Percentiles rank a stretch among this genome's conserved stretches.
phyloP scores from a whole-genome alignment of 1,140 invertebrate genomes.

The Pseudachorutes palmiensis region DNA sequence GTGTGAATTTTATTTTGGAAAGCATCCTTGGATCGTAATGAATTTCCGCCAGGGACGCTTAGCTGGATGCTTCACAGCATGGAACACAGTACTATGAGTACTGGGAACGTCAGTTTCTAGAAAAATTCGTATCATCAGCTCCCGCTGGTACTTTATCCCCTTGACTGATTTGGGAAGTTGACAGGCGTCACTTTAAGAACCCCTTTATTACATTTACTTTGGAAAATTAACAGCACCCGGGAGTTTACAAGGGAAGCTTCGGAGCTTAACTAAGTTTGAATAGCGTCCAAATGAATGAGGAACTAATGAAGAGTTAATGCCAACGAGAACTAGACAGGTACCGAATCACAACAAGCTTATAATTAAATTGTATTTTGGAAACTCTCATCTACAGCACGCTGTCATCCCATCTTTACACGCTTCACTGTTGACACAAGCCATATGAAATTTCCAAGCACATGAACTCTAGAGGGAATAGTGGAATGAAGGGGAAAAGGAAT shows the following conservation, averaged over 20 bases:
- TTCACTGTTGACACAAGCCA: too few relatives aligned
- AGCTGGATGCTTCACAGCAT: neutral
- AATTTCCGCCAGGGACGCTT: neutral
- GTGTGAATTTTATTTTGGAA: too few relatives aligned
- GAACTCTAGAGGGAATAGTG: too few relatives aligned
- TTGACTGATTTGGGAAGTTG: neutral
- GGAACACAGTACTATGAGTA: too few relatives aligned
- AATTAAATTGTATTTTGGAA: conserved; percentile 8
- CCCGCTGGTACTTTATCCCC: neutral
- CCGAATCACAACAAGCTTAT: neutral
- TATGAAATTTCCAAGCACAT: too few relatives aligned
- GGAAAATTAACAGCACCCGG: neutral
- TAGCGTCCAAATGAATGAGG: neutral
- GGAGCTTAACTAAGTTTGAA: neutral
- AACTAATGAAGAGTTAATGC: neutral
- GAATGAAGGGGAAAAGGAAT: too few relatives aligned
- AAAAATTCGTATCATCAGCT: neutral
- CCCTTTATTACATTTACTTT: neutral
- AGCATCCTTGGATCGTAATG: too few relatives aligned
- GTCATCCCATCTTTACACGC: neutral
- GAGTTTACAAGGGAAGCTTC: neutral
- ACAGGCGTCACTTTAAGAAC: neutral
- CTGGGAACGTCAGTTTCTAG: neutral
- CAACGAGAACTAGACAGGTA: conserved; percentile 1
- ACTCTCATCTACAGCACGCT: neutral